Base-by-base conservation (phyloP, 2,797 vertebrate species). In the Acanthurus lineatus region DNA sequence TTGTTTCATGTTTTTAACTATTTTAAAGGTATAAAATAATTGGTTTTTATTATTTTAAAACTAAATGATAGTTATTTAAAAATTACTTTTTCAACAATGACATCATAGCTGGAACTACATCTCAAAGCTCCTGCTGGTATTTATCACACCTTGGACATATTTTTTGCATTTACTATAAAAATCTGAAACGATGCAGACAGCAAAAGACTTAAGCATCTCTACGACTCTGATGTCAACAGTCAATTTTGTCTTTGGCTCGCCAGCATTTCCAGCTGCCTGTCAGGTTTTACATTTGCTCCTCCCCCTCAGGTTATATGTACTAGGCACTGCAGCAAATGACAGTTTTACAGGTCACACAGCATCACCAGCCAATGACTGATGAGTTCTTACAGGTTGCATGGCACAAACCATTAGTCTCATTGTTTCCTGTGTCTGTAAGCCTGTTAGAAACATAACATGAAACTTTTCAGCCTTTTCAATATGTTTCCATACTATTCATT, bases 351-450 rank as follows among this genome's bases (percentile, higher is more conserved):
- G 81, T 92, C 74, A 53, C 76, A 76, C 74, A 52, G 62, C 73
- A 78, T 87, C 81, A 90, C 87, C 85, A 94, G 90, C 93, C 85
- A 90, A 88, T 86, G 60, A 83, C 61, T 78, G 82, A 81, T 60
- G 69, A 84, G 49, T 84, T 87, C 67, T 66, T 72, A 76, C 76
- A 77, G 66, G 38, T 85, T 73, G 44, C 77, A 62, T 61, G 68
- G 54, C 78, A 79, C 81, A 83, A 84, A 76, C 73, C 70, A 67
- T n/a, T 53, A 48, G 40, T 85, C 67, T 86, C 64, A 76, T 79
- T 71, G 52, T 47, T 76, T 56, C 64, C 62, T 81, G 58, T 79
- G 70, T 88, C 64, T 80, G 48, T 74, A 48, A 52, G 5, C 51
- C 77, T 79, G 53, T 67, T 14, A 2, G n/a, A 74, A 60, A 67